Conservation (phyloP, 2,888 invertebrate genomes). For the Drosophila limbata region DNA sequence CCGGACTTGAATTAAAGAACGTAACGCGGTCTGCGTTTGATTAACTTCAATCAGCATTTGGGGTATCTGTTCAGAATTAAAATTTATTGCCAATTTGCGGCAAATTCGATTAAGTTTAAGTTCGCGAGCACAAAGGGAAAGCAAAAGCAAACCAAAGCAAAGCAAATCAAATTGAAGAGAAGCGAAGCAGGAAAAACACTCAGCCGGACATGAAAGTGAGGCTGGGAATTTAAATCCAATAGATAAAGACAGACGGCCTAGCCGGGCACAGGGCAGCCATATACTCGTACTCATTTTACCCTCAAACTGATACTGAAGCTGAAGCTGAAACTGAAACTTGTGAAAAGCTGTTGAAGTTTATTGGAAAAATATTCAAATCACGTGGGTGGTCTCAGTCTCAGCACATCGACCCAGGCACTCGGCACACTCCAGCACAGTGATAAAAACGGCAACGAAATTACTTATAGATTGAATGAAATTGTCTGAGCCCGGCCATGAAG, state of each 20-base stretch:
- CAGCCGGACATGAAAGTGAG: constrained; percentile 71
- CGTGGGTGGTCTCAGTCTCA: constrained; percentile 79
- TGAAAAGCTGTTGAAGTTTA: constrained; percentile 82
- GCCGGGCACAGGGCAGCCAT: constrained; percentile 6
- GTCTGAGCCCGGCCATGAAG: constrained; percentile 51
- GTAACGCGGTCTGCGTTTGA: constrained; percentile 52
- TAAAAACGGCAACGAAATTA: constrained; percentile 77
- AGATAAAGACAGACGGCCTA: constrained; percentile 69
- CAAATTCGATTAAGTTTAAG: constrained; percentile 81
- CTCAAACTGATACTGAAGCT: constrained; percentile 43
- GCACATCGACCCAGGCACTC: constrained; percentile 49
- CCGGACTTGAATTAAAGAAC: constrained; percentile 17
- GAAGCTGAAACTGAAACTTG: constrained; percentile 43
- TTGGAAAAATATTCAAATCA: constrained; percentile 83
- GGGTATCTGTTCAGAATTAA: constrained; percentile 74
- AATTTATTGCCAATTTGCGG: constrained; percentile 83
- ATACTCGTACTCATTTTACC: constrained; percentile 24
- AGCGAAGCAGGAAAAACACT: constrained; percentile 68
- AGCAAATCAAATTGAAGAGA: constrained; percentile 49
- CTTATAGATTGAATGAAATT: constrained; percentile 80
- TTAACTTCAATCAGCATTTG: constrained; percentile 71
- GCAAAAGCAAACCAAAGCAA: constrained; percentile 7
- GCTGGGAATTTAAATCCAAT: constrained; percentile 79
- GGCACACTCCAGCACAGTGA: constrained; percentile 54
- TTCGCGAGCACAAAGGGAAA: constrained; percentile 53